A percentile compares a stretch with the other conserved stretches of the same genome.
phyloP scores from a whole-genome alignment of 1,140 invertebrate species.

The Drosophila teissieri region DNA sequence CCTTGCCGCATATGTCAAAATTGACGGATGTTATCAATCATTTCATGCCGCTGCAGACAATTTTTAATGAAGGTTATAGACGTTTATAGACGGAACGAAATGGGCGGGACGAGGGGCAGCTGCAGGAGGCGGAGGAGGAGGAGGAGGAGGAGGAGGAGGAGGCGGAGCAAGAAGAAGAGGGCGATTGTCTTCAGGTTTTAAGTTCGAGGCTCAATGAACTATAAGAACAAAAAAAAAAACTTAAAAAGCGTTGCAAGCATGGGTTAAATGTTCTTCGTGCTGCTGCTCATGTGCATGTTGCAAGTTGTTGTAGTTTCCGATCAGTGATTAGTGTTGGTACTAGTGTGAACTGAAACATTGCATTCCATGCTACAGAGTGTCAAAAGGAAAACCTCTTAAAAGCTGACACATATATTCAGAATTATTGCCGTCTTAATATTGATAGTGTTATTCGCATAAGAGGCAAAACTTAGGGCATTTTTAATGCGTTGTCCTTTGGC shows the following conservation, averaged over 20 bases:
- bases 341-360: no score
- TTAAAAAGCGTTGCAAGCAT: constrained; percentile 23
- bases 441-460: no score
- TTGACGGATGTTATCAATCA: constrained; percentile 84
- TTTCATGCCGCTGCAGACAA: constrained; percentile 80
- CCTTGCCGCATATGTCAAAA: constrained; percentile 78
- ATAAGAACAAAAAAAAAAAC: background rate
- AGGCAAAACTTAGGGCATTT: background rate
- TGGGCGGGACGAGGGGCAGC: constrained; percentile 13
- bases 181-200: constrained; percentile 5
- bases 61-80: constrained; percentile 82
- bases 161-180: no score
- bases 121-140: background rate
- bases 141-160: background rate
- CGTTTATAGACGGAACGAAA: constrained; percentile 72
- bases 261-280: constrained; percentile 44
- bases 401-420: no score
- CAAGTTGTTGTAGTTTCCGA: background rate
- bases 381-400: no score
- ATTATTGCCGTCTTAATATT: no score
- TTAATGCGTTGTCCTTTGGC: background rate
- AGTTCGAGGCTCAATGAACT: constrained; percentile 49
- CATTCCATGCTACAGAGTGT: no score
- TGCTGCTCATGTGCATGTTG: constrained; percentile 26
- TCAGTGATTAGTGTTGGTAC: background rate